phyloP scores from a whole-genome alignment of 1,140 invertebrate species.

The Semibalanus balanoides region DNA sequence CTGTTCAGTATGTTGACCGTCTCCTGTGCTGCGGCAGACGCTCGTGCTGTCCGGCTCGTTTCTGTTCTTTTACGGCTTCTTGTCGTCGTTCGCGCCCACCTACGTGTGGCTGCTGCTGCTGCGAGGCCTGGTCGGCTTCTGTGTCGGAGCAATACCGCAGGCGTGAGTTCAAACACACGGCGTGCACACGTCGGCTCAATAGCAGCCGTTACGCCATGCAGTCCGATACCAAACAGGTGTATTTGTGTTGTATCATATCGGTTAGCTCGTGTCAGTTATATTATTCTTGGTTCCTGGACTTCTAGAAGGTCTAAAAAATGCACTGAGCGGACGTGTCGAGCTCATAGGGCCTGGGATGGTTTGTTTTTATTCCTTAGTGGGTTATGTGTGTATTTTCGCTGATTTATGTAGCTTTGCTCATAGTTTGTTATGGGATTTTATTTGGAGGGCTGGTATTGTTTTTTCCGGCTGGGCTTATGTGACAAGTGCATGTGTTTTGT shows the following conservation, averaged over 20 bases:
- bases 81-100: slow-evolving; percentile 80
- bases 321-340: no score
- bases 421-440: no score
- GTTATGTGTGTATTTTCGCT: slow-evolving; percentile 4
- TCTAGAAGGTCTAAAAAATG: no score
- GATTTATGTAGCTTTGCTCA: no score
- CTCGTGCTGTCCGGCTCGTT: slow-evolving; percentile 72
- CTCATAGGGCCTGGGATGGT: no score
- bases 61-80: slow-evolving; percentile 76
- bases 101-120: slow-evolving; percentile 81
- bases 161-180: slow-evolving; percentile 76
- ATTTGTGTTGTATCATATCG: no score
- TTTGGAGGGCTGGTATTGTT: no score
- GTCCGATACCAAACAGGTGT: no score
- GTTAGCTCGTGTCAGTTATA: neutral
- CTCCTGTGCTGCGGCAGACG: slow-evolving; percentile 38
- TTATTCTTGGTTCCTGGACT: slow-evolving; percentile 2
- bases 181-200: no score
- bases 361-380: slow-evolving; percentile 8
- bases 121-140: slow-evolving; percentile 83
- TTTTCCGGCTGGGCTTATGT: no score
- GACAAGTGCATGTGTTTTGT: slow-evolving; percentile 5
- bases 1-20: no score
- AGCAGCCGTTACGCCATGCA: no score
- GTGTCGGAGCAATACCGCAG: slow-evolving; percentile 89